phyloP scores from a whole-genome alignment of 2,888 invertebrate genomes.

The Cistogaster globosa region DNA sequence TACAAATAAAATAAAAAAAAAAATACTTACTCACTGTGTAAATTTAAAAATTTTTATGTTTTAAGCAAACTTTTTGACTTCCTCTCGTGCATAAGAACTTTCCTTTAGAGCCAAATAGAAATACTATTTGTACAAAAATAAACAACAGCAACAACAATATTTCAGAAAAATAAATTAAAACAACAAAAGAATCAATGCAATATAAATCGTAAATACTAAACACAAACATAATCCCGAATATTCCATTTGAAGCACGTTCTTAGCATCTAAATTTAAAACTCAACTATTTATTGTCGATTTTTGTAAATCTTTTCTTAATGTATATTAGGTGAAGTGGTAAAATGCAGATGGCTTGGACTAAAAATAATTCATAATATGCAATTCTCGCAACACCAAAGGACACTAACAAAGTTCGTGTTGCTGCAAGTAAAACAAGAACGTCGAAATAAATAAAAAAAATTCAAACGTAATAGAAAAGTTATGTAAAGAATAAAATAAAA shows the following conservation, averaged over 20 bases:
- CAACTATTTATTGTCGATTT: conserved; percentile 68
- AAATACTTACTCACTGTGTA: no score
- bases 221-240: conserved; percentile 64
- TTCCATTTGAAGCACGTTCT: conserved; percentile 64
- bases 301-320: conserved; percentile 64
- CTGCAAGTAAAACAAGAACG: not conserved
- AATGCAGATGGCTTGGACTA: conserved; percentile 55
- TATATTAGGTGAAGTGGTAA: conserved; percentile 63
- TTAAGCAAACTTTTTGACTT: no score
- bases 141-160: not conserved
- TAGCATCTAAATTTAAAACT: conserved; percentile 60
- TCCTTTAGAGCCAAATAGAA: not conserved
- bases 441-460: not conserved
- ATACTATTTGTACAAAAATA: not conserved
- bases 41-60: no score
- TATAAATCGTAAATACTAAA: conserved; percentile 68
- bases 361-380: conserved; percentile 50
- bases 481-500: conserved; percentile 11
- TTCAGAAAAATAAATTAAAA: conserved; percentile 1
- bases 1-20: no score
- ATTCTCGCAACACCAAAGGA: conserved; percentile 18
- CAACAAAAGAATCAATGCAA: not conserved
- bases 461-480: not conserved
- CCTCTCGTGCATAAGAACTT: not conserved
- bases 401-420: not conserved